Base-by-base conservation (phyloP, 1,140 invertebrate genomes). In the Tetramorium simillimum region DNA sequence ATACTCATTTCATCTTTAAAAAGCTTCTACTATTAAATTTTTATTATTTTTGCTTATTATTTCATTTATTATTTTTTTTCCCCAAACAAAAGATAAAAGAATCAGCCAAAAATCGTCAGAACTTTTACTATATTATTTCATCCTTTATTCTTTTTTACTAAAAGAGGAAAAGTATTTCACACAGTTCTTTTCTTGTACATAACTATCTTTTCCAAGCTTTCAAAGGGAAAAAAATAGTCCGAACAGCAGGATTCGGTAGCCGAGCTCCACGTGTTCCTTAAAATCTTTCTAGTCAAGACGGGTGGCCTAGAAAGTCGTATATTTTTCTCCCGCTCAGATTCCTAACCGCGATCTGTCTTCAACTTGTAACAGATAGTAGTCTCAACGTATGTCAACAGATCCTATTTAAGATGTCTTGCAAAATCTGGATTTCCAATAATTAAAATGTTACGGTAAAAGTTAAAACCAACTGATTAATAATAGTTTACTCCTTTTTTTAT, bases 301-400 rank as follows among this genome's bases (percentile, higher is more conserved):
- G 90, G 90, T 92, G 92, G 91, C 86, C 89, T 73, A 33, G 88
- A 91, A 90, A 89, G 88, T 91, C 92, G 88, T 91, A 93, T 92
- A 93, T 93, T 89, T 93, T 89, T 89, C 77, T 78, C 16, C 56
- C 28, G 75, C 49, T 28, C 24, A 53, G 81, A 76, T 85, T 81
- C 77, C 87, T 65, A 75, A 88, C 37, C 67, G 89, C 73, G 85
- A 89, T 58, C 89, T 90, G 89, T 90, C 89, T 87, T 90, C 75
- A 78, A 63, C 70, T 86, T 80, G 80, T 70, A 81, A 46, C 51
- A 81, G 65, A 81, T 85, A 77, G 76, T 60, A 33, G 62, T 49
- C 51, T 58, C 70, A 86, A 81, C 65, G 51, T 76, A 16, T 77
- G 58, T 86, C 72, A 82, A 70, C 67, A 56, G 46, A 65, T 18